These are phyloP conservation scores for Alces alces DNA, from an alignment of 2,113 vertebrate species.

Conservation along the genomic window DNA sequence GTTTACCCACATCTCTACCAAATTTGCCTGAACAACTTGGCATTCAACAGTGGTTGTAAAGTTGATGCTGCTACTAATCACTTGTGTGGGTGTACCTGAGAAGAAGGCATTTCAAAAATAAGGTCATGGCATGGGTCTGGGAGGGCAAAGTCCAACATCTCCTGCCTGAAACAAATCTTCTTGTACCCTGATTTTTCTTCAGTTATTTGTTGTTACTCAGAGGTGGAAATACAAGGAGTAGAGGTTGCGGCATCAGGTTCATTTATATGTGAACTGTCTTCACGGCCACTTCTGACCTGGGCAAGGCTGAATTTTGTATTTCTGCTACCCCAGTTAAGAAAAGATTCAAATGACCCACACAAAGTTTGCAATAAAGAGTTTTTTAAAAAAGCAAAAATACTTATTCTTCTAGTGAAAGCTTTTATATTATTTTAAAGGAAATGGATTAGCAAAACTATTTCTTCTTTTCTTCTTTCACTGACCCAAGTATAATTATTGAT, in stretches of 20 bases:
- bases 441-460: not conserved
- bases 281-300: not conserved
- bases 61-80: not conserved
- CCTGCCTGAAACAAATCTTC: not conserved
- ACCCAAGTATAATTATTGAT: not conserved
- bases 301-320: not conserved
- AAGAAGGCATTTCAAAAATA: not conserved
- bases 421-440: not conserved
- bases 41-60: not conserved
- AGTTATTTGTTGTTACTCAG: not conserved
- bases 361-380: not conserved
- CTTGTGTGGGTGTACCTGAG: not conserved
- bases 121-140: rapidly evolving
- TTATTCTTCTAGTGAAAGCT: not conserved
- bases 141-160: not conserved
- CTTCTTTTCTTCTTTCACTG: not conserved
- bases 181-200: not conserved
- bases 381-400: not conserved
- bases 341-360: not conserved
- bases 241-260: not conserved
- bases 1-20: not conserved
- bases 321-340: not conserved
- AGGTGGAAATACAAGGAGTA: rapidly evolving
- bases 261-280: not conserved
- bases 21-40: not conserved